Evolutionary conservation across 1,140 invertebrate species (phyloP), one percentile per base, ranked within the genome.

Genomic region (Drosophila ercepeae): DNA sequence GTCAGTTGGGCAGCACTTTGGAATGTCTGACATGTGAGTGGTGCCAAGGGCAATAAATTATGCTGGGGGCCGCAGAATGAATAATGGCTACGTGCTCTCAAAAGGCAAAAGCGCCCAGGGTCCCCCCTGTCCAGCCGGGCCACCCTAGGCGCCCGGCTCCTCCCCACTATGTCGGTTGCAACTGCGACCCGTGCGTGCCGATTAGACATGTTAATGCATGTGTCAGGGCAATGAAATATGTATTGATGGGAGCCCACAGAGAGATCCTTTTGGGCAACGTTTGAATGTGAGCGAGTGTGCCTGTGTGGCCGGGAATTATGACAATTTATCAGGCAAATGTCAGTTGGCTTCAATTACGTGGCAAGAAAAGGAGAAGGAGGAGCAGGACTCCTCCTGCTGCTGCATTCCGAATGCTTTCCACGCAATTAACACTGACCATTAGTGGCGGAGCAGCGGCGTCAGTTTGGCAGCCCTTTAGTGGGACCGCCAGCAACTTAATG

Each of bases 391-490:
- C n/a, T n/a, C n/a, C n/a, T n/a, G n/a, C n/a, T n/a, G 13, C 7
- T 58, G 46, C 51, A 75, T 63, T 54, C 25, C 67, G 73, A 86
- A 86, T 86, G 81, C 64, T 61, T 86, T 86, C 82, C 77, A 71
- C 60, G 65, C 82, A 88, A 86, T 86, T 86, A 86, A 86, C 77
- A 82, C 78, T 84, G 81, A 86, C 82, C 82, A 86, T 88, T 86
- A 88, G 71, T 68, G 71, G 58, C 27, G 27, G 27, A 16, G 34
- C 32, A 29, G 27, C 25, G 18, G 18, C 81, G 58, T 29, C 69
- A 69, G 76, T 77, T 81, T 86, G 75, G 67, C 75, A 50, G 67
- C 59, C 73, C 64, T 73, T 81, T 9, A 21, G 21, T 9, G 4
- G 21, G 21, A 72, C 70, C 51, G 57, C 65, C 68, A 51, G 52